Base-by-base conservation (phyloP, 2,888 invertebrate species). In the Rambutsinella grinnellia region DNA sequence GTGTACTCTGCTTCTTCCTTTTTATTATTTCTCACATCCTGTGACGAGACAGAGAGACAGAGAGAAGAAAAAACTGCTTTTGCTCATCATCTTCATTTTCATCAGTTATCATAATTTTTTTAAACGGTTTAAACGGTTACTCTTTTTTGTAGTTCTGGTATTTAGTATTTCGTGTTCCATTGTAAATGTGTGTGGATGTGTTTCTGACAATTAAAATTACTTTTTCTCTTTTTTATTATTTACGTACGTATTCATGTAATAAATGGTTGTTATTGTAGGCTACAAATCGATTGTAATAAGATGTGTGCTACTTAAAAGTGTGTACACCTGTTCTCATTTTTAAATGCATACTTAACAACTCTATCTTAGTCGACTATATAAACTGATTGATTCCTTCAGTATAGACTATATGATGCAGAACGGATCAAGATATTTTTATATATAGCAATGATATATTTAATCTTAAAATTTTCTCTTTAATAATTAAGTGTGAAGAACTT, bases 1-100 rank as follows among this genome's bases (percentile, higher is more conserved):
- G 47, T 62, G 23, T 61, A 62, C 23, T 17, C 49, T 49, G 49
- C 49, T 49, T 49, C 49, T 19, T 49, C 49, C 3, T 49, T 49
- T 49, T 49, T 5, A 36, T 5, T 8, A 36, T 13, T 36, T 36
- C 13, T 36, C 36, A 36, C 36, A 36, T 36, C 36, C 36, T 36
- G 5, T 36, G 36, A 36, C 13, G 36, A 36, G 36, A n/a, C n/a
- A n/a, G n/a, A n/a, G n/a, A n/a, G n/a, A n/a, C n/a, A n/a, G 36
- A 36, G 36, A 36, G 36, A 36, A 36, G 6, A 36, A 36, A n/a
- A n/a, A n/a, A 49, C 19, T 49, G 49, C 19, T n/a, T n/a, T n/a
- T n/a, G n/a, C n/a, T n/a, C n/a, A n/a, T n/a, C n/a, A 36, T 36
- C 13, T 36, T 36, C 13, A 36, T 36, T 8, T 13, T 36, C 36